phyloP scores from a whole-genome alignment of 1,140 invertebrate genomes.

The Aphaenogaster ashmeadi region DNA sequence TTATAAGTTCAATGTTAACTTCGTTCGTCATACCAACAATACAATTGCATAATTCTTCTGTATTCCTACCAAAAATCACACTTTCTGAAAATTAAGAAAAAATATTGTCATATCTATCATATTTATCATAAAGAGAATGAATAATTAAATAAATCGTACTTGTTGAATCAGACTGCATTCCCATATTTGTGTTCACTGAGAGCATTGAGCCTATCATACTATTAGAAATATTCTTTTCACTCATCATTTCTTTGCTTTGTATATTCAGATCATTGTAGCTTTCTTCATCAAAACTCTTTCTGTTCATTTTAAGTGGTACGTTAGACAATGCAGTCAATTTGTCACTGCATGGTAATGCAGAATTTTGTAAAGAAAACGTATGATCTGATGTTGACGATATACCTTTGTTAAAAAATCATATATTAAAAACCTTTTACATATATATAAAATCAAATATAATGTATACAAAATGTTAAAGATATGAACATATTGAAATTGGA shows the following conservation, averaged over 20 bases:
- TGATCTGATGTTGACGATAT: slow-evolving; percentile 26
- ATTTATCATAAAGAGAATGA: background rate
- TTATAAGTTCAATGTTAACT: slow-evolving; percentile 80
- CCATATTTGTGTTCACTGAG: background rate
- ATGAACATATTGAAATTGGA: slow-evolving; percentile 4
- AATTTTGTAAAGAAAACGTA: slow-evolving; percentile 28
- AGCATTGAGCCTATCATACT: background rate
- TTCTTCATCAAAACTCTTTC: slow-evolving; percentile 26
- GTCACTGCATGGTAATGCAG: slow-evolving; percentile 22
- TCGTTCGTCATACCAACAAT: slow-evolving; percentile 79
- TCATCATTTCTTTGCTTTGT: slow-evolving; percentile 13
- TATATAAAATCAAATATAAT: background rate
- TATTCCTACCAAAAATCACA: slow-evolving; percentile 76
- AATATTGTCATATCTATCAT: background rate
- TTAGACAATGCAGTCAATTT: background rate
- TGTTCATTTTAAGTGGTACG: background rate
- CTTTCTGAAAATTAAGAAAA: slow-evolving; percentile 15
- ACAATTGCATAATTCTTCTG: slow-evolving; percentile 81
- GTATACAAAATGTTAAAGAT: background rate
- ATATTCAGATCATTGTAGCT: slow-evolving; percentile 34
- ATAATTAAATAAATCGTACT: slow-evolving; percentile 54
- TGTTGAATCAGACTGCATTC: slow-evolving; percentile 16
- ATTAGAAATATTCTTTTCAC: slow-evolving; percentile 54
- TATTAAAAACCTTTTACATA: background rate
- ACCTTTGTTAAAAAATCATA: slow-evolving; percentile 1